phyloP scores from a whole-genome alignment of 2,888 invertebrate genomes.

The Craniophora ligustri region DNA sequence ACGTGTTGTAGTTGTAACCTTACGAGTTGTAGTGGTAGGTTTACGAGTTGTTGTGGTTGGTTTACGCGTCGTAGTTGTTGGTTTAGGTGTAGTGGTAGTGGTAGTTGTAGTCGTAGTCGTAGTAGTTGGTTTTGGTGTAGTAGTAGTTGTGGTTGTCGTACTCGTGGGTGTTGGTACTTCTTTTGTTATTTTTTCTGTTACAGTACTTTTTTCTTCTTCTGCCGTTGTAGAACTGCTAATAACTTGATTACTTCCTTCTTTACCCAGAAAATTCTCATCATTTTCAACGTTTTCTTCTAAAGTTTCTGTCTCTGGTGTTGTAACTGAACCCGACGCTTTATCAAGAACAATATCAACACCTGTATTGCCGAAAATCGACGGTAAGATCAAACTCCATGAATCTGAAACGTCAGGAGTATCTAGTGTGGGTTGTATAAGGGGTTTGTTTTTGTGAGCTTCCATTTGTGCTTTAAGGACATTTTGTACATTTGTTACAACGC shows the following conservation, averaged over 20 bases:
- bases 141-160: slow-evolving; percentile 45
- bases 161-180: slow-evolving; percentile 45
- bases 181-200: slow-evolving; percentile 52
- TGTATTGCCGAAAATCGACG: slow-evolving; percentile 93
- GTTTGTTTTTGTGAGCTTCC: slow-evolving; percentile 89
- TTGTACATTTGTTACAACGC: slow-evolving; percentile 94
- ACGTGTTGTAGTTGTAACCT: slow-evolving; percentile 51
- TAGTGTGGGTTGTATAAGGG: slow-evolving; percentile 82
- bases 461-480: slow-evolving; percentile 94
- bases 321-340: slow-evolving; percentile 76
- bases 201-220: slow-evolving; percentile 42
- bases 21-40: slow-evolving; percentile 38
- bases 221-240: slow-evolving; percentile 59
- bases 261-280: slow-evolving; percentile 69
- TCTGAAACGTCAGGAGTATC: slow-evolving; percentile 93
- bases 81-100: slow-evolving; percentile 45
- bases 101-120: slow-evolving; percentile 52
- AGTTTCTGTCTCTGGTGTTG: slow-evolving; percentile 82
- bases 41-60: slow-evolving; percentile 35
- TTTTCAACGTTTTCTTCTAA: slow-evolving; percentile 65
- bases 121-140: slow-evolving; percentile 45
- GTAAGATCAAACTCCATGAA: slow-evolving; percentile 94
- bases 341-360: slow-evolving; percentile 89
- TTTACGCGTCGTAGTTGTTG: slow-evolving; percentile 45
- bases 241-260: slow-evolving; percentile 70